Evolutionary conservation across 2,797 vertebrate species (phyloP), one percentile per base, ranked within the genome.

Genomic region (Cetoscarus ocellatus): DNA sequence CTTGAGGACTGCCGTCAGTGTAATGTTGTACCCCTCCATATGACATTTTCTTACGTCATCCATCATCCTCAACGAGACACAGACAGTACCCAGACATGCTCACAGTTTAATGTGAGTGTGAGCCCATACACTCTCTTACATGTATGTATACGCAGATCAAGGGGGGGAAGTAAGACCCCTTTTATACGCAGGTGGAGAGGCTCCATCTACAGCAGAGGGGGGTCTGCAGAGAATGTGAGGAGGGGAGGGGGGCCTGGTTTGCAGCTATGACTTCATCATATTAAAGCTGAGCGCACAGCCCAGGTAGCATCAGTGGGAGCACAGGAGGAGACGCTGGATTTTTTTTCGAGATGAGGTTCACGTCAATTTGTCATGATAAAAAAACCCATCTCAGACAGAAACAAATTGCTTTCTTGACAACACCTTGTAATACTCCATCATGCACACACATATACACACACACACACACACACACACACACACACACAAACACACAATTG

Each of bases 401-500:
- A 93, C 89, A 93, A 93, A 93, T 93, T 91, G 90, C 87, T 93
- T 93, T 93, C 88, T 92, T 92, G 91, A 93, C 89, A 93, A 93
- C 90, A 89, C 83, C 86, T 91, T 91, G 88, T 92, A 92, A 90
- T 86, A 88, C 90, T 91, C 86, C 73, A 88, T 93, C 89, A 92
- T 82, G 54, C 68, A 65, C 82, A 75, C 60, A 8, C 27, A 64
- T 61, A 48, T 73, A 18, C 67, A 56, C 43, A 27, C 57, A 60
- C 45, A 49, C 56, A 15, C 43, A n/a, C 63, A 52, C 36, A 57
- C 49, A 61, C 27, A 11, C 75, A 49, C n/a, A n/a, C n/a, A 52
- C 36, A 57, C 49, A 59, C 35, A 10, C 79, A 49, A 19, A 17
- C 56, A 74, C 51, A 39, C 70, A 45, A 50, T 27, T 50, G 18